A percentile compares a stretch with the other conserved stretches of the same genome.
Evolutionary conservation across 1,140 invertebrate species (phyloP).

Genomic region (Ptiloglossa arizonensis): DNA sequence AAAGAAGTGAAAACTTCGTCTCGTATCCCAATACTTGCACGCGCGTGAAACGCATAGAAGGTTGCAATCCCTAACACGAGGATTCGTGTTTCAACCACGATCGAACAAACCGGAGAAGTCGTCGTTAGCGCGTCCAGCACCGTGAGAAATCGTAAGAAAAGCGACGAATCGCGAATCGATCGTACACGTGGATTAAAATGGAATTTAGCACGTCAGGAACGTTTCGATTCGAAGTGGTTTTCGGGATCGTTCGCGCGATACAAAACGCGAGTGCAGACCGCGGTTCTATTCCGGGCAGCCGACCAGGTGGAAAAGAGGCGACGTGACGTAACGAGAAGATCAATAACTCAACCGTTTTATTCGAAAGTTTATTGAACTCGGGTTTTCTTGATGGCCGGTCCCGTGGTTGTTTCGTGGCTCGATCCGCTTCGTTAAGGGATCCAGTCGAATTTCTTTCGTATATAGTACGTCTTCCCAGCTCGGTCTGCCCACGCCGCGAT

Average conservation of each 20-base stretch:
- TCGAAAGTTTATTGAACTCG: constrained; percentile 51
- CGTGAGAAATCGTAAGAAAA: too few relatives aligned
- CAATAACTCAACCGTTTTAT: constrained; percentile 63
- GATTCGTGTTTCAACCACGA: too few relatives aligned
- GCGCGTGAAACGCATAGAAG: too few relatives aligned
- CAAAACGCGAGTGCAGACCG: neutral
- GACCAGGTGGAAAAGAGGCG: constrained; percentile 46
- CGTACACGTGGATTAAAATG: too few relatives aligned
- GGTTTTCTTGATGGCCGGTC: constrained; percentile 25
- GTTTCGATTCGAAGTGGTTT: constrained; percentile 3
- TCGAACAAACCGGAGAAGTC: too few relatives aligned
- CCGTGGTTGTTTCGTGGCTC: neutral
- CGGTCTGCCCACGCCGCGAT: neutral
- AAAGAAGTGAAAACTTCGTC: too few relatives aligned
- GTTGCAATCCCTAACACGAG: too few relatives aligned
- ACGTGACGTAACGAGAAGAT: constrained; percentile 65
- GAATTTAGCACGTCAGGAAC: too few relatives aligned
- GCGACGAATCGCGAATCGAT: too few relatives aligned
- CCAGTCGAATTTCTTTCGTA: neutral
- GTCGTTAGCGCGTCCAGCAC: too few relatives aligned
- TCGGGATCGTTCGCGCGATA: neutral
- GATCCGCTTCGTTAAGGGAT: neutral
- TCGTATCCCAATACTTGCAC: too few relatives aligned
- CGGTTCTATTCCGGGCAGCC: constrained; percentile 7
- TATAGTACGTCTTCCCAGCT: neutral